phyloP scores from a whole-genome alignment of 2,888 invertebrate genomes.

The Polymixis lichenea region DNA sequence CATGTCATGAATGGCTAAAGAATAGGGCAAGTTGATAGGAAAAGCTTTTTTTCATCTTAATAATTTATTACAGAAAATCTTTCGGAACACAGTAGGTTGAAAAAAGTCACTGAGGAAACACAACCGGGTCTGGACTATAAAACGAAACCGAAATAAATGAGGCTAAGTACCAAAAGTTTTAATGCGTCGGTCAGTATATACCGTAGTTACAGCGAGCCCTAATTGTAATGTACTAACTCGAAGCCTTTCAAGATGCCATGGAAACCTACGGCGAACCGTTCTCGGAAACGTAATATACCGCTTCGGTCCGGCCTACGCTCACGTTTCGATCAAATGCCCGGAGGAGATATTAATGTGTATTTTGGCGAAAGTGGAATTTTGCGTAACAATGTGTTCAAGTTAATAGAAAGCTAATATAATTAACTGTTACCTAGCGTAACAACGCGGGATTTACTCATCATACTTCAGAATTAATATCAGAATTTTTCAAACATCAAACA shows the following conservation, averaged over 20 bases:
- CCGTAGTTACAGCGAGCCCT: background rate
- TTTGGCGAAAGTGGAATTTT: background rate
- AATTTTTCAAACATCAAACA: background rate
- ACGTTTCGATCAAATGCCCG: background rate
- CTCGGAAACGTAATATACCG: background rate
- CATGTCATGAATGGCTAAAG: background rate
- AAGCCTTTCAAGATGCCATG: conserved; percentile 5
- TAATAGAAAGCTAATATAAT: conserved; percentile 4
- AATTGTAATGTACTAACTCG: background rate
- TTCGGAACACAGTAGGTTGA: background rate
- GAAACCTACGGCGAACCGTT: background rate
- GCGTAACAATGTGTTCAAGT: conserved; percentile 6
- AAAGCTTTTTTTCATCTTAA: background rate
- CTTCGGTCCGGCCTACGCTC: background rate
- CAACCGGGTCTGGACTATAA: background rate
- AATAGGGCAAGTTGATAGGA: background rate
- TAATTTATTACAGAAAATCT: background rate
- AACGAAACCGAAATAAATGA: background rate
- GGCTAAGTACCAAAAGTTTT: background rate
- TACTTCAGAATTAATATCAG: background rate
- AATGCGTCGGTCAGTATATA: background rate
- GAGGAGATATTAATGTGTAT: conserved; percentile 12
- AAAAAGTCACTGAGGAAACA: background rate
- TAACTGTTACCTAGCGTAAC: background rate
- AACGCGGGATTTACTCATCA: background rate